phyloP scores from a whole-genome alignment of 2,797 vertebrate species.

The Poeciliopsis infans region DNA sequence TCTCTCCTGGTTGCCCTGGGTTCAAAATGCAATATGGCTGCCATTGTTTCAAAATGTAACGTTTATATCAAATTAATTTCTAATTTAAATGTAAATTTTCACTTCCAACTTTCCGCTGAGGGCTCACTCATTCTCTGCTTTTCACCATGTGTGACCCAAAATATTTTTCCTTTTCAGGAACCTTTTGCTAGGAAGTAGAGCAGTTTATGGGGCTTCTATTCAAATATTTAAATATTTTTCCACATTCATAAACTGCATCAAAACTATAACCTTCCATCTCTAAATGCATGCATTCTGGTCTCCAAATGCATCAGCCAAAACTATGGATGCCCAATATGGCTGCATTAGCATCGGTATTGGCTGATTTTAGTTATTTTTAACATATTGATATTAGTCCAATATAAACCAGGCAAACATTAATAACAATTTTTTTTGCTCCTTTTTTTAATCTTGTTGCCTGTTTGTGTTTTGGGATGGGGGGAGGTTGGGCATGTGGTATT shows the following conservation, averaged over 20 bases:
- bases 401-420: background rate
- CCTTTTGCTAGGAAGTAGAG: background rate
- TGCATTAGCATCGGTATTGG: background rate
- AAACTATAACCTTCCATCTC: background rate
- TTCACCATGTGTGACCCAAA: background rate
- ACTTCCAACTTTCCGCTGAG: background rate
- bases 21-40: background rate
- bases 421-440: background rate
- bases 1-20: background rate
- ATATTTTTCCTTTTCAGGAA: background rate
- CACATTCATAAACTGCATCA: background rate
- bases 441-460: background rate
- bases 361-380: background rate
- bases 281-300: background rate
- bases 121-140: background rate
- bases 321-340: background rate
- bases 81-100: background rate
- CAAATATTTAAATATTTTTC: background rate
- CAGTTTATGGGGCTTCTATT: background rate
- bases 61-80: background rate
- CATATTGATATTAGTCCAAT: background rate
- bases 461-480: background rate
- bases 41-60: background rate
- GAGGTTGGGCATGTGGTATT: background rate
- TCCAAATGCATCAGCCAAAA: background rate